Evolutionary conservation across 2,113 vertebrate genomes (phyloP), one percentile per base, ranked within the genome.

Genomic region (human (Homo sapiens)): DNA sequence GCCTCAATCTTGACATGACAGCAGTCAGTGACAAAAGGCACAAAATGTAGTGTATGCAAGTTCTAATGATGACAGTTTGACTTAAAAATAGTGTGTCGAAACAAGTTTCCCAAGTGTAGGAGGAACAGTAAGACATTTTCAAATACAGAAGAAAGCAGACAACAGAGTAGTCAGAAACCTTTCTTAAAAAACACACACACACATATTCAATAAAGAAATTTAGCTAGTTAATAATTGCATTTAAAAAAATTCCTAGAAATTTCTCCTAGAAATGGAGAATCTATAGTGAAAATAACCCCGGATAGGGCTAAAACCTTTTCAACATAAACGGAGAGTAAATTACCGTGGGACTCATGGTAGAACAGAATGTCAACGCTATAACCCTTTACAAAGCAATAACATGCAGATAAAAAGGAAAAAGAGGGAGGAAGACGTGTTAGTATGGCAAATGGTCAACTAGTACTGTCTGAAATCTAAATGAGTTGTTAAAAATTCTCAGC

Each of bases 271-370:
- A 91, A 78, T 72, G 68, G 43, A 88, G 30, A 85, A 6, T 88
- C 52, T 2, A 43, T 48, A 70, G n/a, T 85, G 55, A 76, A 68
- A 92, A 96, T 87, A 43, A 48, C 38, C 38, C 45, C 73, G 40
- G 8, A 12, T 82, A 87, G 18, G 10, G 73, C 27, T 82, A 55
- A 90, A 57, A 57, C 6, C n/a, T 84, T 94, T 92, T 92, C 61
- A 85, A 82, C 27, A 70, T 57, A 92, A 94, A 70, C 85, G 16
- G 80, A 96, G 23, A 87, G 17, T 76, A 87, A 96, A 64, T 12
- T n/a, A 76, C 43, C 27, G 25, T 75, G 30, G 73, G 38, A 79
- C 79, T 23, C 8, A 43, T 6, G 50, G 6, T 68, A 66, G 55
- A 92, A 91, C 25, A 89, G 23, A 55, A 43, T 87, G 78, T 78